These are phyloP conservation scores for Halocynthia aurantium DNA, from an alignment of 23 tunicate species.

Conservation along the genomic window DNA sequence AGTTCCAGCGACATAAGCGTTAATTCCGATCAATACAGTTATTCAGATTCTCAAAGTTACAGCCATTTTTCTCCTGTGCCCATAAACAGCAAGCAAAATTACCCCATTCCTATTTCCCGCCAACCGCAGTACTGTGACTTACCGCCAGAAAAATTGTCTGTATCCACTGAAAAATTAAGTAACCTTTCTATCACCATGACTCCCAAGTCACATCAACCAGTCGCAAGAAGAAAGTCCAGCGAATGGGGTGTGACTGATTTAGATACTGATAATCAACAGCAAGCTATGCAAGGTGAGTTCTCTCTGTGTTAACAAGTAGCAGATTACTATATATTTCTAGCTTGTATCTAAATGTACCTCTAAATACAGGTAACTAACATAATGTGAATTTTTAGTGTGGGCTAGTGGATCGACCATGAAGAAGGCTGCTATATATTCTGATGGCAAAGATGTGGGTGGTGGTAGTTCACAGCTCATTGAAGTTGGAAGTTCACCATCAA, in stretches of 20 bases:
- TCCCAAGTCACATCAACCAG: slow-evolving; percentile 5
- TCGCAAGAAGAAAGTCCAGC: slow-evolving; percentile 15
- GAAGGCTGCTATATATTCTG: not conserved
- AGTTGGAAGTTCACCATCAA: not conserved
- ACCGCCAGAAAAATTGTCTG: too few relatives aligned
- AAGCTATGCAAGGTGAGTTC: slow-evolving; percentile 65
- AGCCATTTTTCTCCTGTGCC: not conserved
- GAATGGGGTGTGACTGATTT: slow-evolving; percentile 86
- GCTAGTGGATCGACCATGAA: slow-evolving; percentile 11
- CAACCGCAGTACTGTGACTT: too few relatives aligned
- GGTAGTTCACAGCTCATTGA: not conserved
- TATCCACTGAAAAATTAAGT: not conserved
- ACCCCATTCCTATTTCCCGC: not conserved
- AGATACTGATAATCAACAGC: slow-evolving; percentile 47
- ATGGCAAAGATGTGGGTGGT: not conserved
- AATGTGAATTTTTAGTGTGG: slow-evolving; percentile 4
- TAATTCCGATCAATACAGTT: not conserved
- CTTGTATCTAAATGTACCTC: not conserved
- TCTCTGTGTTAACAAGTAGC: not conserved
- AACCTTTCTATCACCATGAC: not conserved
- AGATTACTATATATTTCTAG: not conserved
- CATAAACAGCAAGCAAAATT: not conserved
- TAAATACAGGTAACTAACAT: not conserved
- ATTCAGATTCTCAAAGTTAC: not conserved
- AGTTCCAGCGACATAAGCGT: slow-evolving; percentile 5